Conservation (phyloP, 2,888 invertebrate species). For the Strigamia crassipes region DNA sequence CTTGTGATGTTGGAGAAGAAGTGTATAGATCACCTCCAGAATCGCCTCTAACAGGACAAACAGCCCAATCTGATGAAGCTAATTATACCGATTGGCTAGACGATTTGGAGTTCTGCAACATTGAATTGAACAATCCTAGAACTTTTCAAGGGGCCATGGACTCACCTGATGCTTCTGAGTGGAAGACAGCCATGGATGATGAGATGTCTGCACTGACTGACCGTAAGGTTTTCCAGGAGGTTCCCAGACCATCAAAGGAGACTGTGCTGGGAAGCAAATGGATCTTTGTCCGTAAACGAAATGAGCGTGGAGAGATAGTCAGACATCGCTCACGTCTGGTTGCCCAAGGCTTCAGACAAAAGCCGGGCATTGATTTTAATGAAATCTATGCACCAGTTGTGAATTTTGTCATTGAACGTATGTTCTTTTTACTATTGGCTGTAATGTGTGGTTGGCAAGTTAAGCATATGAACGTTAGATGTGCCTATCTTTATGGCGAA, state of each 20-base stretch:
- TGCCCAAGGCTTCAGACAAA: background rate
- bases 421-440: background rate
- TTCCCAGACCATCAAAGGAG: background rate
- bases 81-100: no score
- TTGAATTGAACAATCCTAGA: background rate
- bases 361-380: background rate
- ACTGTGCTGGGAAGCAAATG: background rate
- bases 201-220: background rate
- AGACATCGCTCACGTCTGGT: background rate
- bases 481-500: background rate
- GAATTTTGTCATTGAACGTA: background rate
- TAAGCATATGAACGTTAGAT: background rate
- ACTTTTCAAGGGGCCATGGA: background rate
- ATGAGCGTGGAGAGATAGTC: background rate
- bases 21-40: no score
- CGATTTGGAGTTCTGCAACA: background rate
- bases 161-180: background rate
- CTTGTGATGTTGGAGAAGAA: no score
- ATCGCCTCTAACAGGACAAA: no score
- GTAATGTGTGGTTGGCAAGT: background rate
- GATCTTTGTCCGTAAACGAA: background rate
- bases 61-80: no score
- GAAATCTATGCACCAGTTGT: background rate
- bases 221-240: background rate
- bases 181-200: background rate